Evolutionary conservation across 1,140 invertebrate genomes (phyloP).

Genomic region (Arctopsyche grandis): DNA sequence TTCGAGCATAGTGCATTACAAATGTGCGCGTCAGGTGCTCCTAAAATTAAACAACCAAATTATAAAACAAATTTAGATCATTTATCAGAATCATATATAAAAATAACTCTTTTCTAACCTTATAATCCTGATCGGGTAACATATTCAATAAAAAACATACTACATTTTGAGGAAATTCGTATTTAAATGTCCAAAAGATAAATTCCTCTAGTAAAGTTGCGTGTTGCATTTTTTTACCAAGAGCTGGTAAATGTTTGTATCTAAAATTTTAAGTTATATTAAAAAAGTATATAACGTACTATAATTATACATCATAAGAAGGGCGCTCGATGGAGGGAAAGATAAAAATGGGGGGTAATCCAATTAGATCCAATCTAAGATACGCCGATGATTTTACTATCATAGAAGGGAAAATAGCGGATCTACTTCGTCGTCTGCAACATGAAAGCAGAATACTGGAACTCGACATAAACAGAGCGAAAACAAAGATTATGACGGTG

Average conservation of each 20-base stretch:
- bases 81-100: constrained; percentile 4
- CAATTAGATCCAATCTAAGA: too few species aligned
- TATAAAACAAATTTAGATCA: too few species aligned
- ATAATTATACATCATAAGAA: constrained; percentile 33
- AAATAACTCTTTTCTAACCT: constrained; percentile 69
- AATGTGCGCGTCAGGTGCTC: constrained; percentile 93
- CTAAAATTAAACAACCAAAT: constrained; percentile 61
- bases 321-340: too few species aligned
- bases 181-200: constrained; percentile 97
- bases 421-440: too few species aligned
- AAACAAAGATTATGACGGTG: too few species aligned
- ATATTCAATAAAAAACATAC: constrained; percentile 96
- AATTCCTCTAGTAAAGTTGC: constrained; percentile 93
- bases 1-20: constrained; percentile 94
- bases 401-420: too few species aligned
- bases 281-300: too few species aligned
- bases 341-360: too few species aligned
- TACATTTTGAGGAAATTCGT: constrained; percentile 96
- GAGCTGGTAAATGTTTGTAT: constrained; percentile 79
- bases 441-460: too few species aligned
- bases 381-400: too few species aligned
- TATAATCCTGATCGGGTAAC: constrained; percentile 94
- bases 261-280: constrained; percentile 58
- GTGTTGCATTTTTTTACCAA: constrained; percentile 83
- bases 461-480: too few species aligned